These are phyloP conservation scores for Nematopogon swammerdamellus DNA, from an alignment of 2,888 invertebrate genomes.

Conservation along the genomic window DNA sequence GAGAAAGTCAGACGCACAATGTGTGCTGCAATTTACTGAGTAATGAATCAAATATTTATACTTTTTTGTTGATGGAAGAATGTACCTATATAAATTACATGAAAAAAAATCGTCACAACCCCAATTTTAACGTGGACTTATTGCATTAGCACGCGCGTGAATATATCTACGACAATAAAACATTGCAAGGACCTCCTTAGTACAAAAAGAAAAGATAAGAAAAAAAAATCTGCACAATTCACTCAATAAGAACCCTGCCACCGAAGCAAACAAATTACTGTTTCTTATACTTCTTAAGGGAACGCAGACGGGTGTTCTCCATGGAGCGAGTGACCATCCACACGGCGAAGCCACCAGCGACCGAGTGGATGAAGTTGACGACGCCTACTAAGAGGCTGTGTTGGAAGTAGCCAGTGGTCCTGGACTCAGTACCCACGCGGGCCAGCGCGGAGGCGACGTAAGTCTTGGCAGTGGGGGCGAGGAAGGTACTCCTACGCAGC, in stretches of 20 bases:
- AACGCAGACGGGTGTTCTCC: slow-evolving; percentile 61
- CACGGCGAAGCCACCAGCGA: slow-evolving; percentile 53
- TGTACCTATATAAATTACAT: too few species aligned
- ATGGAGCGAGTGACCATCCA: slow-evolving; percentile 64
- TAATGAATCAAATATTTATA: too few species aligned
- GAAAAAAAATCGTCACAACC: too few species aligned
- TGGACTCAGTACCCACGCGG: slow-evolving; percentile 65
- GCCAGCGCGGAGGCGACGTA: slow-evolving; percentile 70
- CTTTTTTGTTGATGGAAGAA: too few species aligned
- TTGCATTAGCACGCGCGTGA: too few species aligned
- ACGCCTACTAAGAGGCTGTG: slow-evolving; percentile 58
- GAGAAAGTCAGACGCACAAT: too few species aligned
- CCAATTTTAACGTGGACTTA: too few species aligned
- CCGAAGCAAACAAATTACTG: slow-evolving; percentile 24
- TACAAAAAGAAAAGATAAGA: too few species aligned
- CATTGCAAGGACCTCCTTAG: too few species aligned
- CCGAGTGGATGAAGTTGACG: slow-evolving; percentile 39
- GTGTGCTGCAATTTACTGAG: too few species aligned
- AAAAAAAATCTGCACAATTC: background rate
- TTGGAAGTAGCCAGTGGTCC: slow-evolving; percentile 74
- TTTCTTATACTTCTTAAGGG: slow-evolving; percentile 50
- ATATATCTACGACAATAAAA: too few species aligned
- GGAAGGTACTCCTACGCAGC: slow-evolving; percentile 66
- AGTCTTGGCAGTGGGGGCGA: slow-evolving; percentile 71
- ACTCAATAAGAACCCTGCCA: background rate